Evolutionary conservation across 2,888 invertebrate genomes (phyloP), one percentile per base, ranked within the genome.

Genomic region (Amiota mariae): DNA sequence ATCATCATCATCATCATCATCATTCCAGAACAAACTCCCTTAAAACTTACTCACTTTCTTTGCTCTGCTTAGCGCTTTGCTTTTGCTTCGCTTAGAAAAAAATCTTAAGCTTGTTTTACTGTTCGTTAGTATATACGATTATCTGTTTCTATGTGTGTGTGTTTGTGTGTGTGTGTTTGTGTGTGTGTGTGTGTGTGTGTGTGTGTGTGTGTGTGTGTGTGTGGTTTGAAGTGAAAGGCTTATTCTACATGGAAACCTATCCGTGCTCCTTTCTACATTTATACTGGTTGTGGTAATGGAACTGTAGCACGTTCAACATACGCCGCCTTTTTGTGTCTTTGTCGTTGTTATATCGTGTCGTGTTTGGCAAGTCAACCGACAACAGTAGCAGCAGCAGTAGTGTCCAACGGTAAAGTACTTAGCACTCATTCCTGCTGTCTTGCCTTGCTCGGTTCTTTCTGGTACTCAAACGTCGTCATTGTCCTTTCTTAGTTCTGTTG

Each of bases 71-170:
- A 77, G 76, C 83, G 79, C 81, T 85, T 81, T 85, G 80, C n/a
- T 83, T 83, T 85, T 81, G 20, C 24, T 20, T 54, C 51, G 13
- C 13, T 24, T 68, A 15, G 67, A 51, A 48, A 48, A 68, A 68
- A 68, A 85, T 85, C 85, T 85, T 83, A 83, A 83, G 82, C 84
- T 83, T 83, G 84, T 85, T 83, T 85, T 85, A 85, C 84, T 83
- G 83, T 85, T 83, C 85, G 85, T 83, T 85, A 85, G 83, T 83
- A 84, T 83, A 81, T 47, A 20, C 20, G 36, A 36, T 47, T n/a
- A n/a, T 9, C 1, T 54, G 54, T 2, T 54, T 54, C 1, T 54
- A 46, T 49, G 54, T n/a, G 24, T 67, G 57, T 36, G 51, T 64
- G n/a, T 70, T 63, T 70, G 71, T 68, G 71, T 61, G 67, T 36